These are phyloP conservation scores for Poeciliopsis paucimaculata DNA, from an alignment of 2,797 vertebrate species.

Conservation along the genomic window DNA sequence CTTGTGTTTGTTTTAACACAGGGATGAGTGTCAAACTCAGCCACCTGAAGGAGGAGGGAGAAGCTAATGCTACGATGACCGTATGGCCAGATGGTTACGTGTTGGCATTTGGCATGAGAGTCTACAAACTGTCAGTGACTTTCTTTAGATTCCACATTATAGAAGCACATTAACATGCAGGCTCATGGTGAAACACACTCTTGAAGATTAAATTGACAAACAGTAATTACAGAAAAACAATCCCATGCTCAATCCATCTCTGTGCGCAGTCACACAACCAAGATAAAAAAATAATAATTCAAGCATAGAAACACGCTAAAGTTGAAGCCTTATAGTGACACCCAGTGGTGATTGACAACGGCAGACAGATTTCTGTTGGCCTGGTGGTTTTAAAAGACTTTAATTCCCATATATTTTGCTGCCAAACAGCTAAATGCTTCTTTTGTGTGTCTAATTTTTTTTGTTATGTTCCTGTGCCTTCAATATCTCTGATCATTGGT, in stretches of 20 bases:
- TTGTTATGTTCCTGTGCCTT: background rate
- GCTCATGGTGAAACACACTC: constrained; percentile 6
- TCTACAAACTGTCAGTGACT: constrained; percentile 57
- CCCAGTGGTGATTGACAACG: constrained; percentile 57
- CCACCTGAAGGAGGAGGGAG: constrained; percentile 52
- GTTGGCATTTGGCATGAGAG: constrained; percentile 62
- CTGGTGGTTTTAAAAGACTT: background rate
- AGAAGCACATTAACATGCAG: constrained; percentile 24
- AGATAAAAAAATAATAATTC: constrained; percentile 6
- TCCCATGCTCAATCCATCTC: background rate
- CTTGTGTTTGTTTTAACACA: constrained; percentile 6
- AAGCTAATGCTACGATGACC: constrained; percentile 45
- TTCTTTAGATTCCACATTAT: constrained; percentile 42
- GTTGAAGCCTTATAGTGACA: constrained; percentile 62
- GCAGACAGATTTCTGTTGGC: background rate
- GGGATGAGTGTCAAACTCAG: constrained; percentile 31
- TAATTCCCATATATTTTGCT: background rate
- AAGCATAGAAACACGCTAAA: background rate
- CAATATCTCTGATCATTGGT: background rate
- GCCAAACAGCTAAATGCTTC: background rate
- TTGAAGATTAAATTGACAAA: constrained; percentile 32
- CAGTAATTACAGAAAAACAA: constrained; percentile 18
- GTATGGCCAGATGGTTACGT: constrained; percentile 69
- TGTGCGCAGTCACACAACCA: background rate
- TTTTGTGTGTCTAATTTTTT: background rate